Base-by-base conservation (phyloP, 92 coral and sea anemone genomes). In the Parazoanthus atlanticus region DNA sequence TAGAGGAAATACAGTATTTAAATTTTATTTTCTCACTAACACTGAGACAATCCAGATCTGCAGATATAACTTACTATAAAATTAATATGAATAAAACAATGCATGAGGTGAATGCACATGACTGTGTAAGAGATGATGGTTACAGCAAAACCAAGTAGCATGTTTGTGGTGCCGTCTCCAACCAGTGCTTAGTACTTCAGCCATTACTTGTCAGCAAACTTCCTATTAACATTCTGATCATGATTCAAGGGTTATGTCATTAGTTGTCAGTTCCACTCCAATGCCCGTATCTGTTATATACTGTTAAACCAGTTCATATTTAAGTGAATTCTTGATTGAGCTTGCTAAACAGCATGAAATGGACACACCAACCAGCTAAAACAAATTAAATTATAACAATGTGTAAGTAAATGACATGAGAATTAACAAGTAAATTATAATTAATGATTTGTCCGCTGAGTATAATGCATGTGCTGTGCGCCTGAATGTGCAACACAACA, bases 251-350 rank as follows among this genome's bases (percentile, higher is more conserved):
- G n/a, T 75, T 75, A 46, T 30, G 84, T 61, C 74, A 5, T 77
- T 86, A 86, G 64, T 78, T 21, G 52, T 19, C 77, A 32, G 79
- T 58, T 79, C 86, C 54, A 73, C 16, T 2, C n/a, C 11, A 2
- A 16, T 15, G 46, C 40, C 19, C 65, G 88, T 13, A 61, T 54
- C 32, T 78, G 84, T 43, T 61, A 61, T 76, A 40, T 33, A 40
- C 33, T 70, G 54, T 89, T 93, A 96, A 38, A 96, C 98, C 73
- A 96, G 93, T 86, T 96, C 99, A 77, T 96, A 96, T 90, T 93
- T 95, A 65, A 89, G 89, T 71, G 93, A 81, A 84, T 94, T 94
- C 84, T 96, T 98, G 79, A 90, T 30, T 61, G 88, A 46, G 34
- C 86, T 86, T 71, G 81, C 78, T 66, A 90, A 74, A 64, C 92